Evolutionary conservation across 2,888 invertebrate species (phyloP), one percentile per base, ranked within the genome.

Genomic region (Lampropteryx suffumata): DNA sequence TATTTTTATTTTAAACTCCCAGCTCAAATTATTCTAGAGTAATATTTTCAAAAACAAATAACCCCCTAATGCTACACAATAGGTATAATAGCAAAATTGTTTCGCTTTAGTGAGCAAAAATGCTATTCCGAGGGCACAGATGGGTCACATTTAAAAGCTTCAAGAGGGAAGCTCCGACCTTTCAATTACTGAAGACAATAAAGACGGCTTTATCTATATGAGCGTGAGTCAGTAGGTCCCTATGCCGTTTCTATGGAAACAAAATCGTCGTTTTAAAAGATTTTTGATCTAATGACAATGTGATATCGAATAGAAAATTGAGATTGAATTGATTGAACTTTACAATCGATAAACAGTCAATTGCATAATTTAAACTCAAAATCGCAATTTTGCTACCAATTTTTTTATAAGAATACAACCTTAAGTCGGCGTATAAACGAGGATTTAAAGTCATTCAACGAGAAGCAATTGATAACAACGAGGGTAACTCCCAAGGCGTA

Each of bases 121-220:
- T 76, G 70, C 71, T 69, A 79, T 80, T 79, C 75, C 65, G 69
- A 67, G 69, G 64, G 55, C 63, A 65, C 82, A 82, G 78, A 79
- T 81, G 84, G 70, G 78, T 67, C 70, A 76, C 76, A 74, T 82
- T 84, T 82, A 76, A 80, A 75, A 73, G 76, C 74, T 76, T 66
- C 49, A 57, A 64, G 67, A 71, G 76, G 73, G 75, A 75, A 78
- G 74, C 71, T 73, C 72, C 73, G 76, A 79, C 83, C 84, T 84
- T 86, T 86, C 87, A 87, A 85, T 87, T 88, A 87, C 83, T 71
- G 76, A 74, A 83, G 76, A 84, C 84, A 84, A 83, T 87, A 84
- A 84, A 84, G 77, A 72, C 73, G 73, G 78, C 74, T 80, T 78
- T 84, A 33, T 84, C 79, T 77, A 61, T 72, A 76, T 62, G 65